phyloP scores from a whole-genome alignment of 1,140 invertebrate genomes.

The Galleria mellonella region DNA sequence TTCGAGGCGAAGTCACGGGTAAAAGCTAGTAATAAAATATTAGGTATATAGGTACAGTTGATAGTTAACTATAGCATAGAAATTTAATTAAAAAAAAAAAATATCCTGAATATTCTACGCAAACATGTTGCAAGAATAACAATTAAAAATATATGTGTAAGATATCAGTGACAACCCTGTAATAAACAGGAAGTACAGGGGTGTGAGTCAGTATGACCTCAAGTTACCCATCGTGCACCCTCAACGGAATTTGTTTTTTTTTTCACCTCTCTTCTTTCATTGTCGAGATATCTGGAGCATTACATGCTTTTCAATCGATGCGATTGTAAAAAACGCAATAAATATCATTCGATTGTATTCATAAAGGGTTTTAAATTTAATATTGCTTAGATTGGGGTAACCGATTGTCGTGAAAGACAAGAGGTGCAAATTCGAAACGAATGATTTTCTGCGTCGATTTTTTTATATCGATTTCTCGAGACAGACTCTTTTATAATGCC shows the following conservation, averaged over 20 bases:
- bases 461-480: conserved; percentile 10
- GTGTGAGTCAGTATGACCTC: conserved; percentile 66
- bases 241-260: conserved; percentile 22
- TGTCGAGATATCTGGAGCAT: conserved; percentile 52
- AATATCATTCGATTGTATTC: conserved; percentile 71
- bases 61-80: too few relatives aligned
- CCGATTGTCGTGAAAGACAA: conserved; percentile 21
- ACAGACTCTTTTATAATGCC: neutral
- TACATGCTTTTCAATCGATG: conserved; percentile 35
- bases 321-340: conserved; percentile 63
- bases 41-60: too few relatives aligned
- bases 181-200: conserved; percentile 62
- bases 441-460: conserved; percentile 30
- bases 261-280: conserved; percentile 32
- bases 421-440: conserved; percentile 26
- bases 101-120: too few relatives aligned
- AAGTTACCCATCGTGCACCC: conserved; percentile 59
- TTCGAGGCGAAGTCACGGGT: too few relatives aligned
- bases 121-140: too few relatives aligned
- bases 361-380: conserved; percentile 70
- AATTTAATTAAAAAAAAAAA: too few relatives aligned
- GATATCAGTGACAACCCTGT: conserved; percentile 36
- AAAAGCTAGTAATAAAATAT: too few relatives aligned
- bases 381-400: conserved; percentile 57
- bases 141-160: too few relatives aligned